Percentiles rank a stretch among this genome's conserved stretches.
These are phyloP conservation scores for Melinaea marsaeus DNA, from an alignment of 2,888 invertebrate species.

Conservation along the genomic window DNA sequence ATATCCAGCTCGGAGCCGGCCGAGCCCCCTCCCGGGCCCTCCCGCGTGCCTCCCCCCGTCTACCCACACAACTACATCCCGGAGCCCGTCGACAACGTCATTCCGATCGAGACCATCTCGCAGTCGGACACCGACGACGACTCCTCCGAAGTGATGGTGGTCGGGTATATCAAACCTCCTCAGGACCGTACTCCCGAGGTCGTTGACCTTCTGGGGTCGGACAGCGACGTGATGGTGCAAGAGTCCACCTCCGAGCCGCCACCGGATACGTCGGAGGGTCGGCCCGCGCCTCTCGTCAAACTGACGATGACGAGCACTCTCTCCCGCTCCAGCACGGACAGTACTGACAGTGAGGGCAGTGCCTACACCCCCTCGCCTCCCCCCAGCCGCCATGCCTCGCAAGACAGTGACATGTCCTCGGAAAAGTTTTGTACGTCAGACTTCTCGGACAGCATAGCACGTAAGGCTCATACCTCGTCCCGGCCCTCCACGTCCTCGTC, in stretches of 20 bases:
- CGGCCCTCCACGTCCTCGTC: constrained; percentile 23
- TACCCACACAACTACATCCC: constrained; percentile 54
- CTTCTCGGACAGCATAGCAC: constrained; percentile 17
- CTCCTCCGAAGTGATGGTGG: constrained; percentile 78
- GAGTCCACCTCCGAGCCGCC: constrained; percentile 45
- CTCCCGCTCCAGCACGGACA: background rate
- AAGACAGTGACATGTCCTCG: background rate
- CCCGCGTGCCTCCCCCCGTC: constrained; percentile 44
- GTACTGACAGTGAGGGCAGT: constrained; percentile 46
- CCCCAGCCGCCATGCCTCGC: constrained; percentile 14
- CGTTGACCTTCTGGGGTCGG: constrained; percentile 78
- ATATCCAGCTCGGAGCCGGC: constrained; percentile 54
- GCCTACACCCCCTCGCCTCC: constrained; percentile 38
- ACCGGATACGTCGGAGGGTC: constrained; percentile 27
- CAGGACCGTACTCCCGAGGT: constrained; percentile 82
- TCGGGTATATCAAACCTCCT: constrained; percentile 82
- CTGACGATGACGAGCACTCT: constrained; percentile 23
- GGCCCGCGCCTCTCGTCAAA: constrained; percentile 35
- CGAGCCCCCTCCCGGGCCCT: constrained; percentile 44
- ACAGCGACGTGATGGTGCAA: constrained; percentile 69
- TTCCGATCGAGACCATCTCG: constrained; percentile 70
- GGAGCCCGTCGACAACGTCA: constrained; percentile 48
- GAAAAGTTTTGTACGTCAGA: constrained; percentile 13
- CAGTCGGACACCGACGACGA: constrained; percentile 71
- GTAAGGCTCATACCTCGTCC: constrained; percentile 9